Base-by-base conservation (phyloP, 2,113 vertebrate genomes). In the Aphyosemion australe region DNA sequence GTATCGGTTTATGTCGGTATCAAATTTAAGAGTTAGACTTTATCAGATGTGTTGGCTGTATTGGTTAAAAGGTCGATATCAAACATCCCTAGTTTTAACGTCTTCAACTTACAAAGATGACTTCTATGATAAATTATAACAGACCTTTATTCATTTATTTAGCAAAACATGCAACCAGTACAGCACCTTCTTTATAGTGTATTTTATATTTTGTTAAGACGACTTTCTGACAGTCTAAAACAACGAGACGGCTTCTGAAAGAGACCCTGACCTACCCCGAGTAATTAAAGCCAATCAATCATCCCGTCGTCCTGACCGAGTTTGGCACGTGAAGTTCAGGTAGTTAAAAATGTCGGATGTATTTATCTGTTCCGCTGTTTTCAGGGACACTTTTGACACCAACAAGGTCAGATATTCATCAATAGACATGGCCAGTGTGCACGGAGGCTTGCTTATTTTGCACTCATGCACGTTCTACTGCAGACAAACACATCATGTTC, bases 401-500 rank as follows among this genome's bases (percentile, higher is more conserved):
- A 21, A 41, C 34, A 58, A 18, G 39, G 71, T 78, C 47, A 43
- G 31, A 41, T 31, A 31, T 66, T 46, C 47, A 68, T 76, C 13
- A 39, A 61, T 61, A 69, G 52, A 51, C 50, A 49, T 34, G 20
- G 63, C 68, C n/a, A 65, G 55, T 43, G 47, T 42, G 67, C 64
- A 50, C 37, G 21, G 62, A 84, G 65, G 61, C 76, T 77, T 81
- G 6, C 8, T 80, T 77, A 81, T 12, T 14, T 80, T 61, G 85
- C 79, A 79, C 63, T 87, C 87, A 87, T 91, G 88, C 87, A 86
- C 82, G 61, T 86, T 77, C 80, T 81, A 73, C 78, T 78, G 78
- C 74, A 82, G n/a, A n/a, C 31, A 79, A 81, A 82, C 79, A 71
- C 65, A 64, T 65, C 72, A 56, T 60, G 73, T 83, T 85, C 60